These are phyloP conservation scores for Mellilla xanthometata DNA, from an alignment of 2,888 invertebrate species.

Conservation along the genomic window DNA sequence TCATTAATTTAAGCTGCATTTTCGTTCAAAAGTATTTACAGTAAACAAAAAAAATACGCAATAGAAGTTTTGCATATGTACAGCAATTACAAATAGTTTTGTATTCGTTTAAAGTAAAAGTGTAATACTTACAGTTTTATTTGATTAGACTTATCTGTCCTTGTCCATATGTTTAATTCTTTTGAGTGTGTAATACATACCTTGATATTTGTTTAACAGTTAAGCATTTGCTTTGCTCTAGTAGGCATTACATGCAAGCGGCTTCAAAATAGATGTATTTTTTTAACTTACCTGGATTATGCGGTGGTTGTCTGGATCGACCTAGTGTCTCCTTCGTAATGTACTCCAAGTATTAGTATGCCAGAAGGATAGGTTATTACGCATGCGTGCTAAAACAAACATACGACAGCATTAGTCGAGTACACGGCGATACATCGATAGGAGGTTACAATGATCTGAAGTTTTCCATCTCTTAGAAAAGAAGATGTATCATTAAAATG, in stretches of 20 bases:
- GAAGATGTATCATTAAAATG: not conserved
- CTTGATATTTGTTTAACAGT: conserved; percentile 30
- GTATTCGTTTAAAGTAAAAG: no score
- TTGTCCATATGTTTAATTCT: no score
- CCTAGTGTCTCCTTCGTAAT: conserved; percentile 63
- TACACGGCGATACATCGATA: conserved; percentile 47
- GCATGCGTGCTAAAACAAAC: conserved; percentile 83
- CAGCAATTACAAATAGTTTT: conserved; percentile 50
- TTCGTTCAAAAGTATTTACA: conserved; percentile 49
- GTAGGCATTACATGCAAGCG: conserved; percentile 42
- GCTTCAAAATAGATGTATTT: conserved; percentile 35
- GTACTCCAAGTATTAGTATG: conserved; percentile 79
- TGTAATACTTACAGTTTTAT: no score
- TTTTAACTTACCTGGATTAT: conserved; percentile 67
- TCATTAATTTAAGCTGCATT: conserved; percentile 38
- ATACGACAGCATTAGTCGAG: conserved; percentile 75
- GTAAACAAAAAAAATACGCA: conserved; percentile 29
- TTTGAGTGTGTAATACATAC: conserved; percentile 54
- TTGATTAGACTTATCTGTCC: no score
- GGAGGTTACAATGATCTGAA: conserved; percentile 43
- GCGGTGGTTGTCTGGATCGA: conserved; percentile 41
- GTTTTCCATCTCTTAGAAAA: conserved; percentile 35
- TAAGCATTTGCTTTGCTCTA: conserved; percentile 34
- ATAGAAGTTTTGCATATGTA: conserved; percentile 57
- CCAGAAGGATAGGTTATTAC: conserved; percentile 83